phyloP scores from a whole-genome alignment of 1,140 invertebrate species.

The Eubasilissa regina region DNA sequence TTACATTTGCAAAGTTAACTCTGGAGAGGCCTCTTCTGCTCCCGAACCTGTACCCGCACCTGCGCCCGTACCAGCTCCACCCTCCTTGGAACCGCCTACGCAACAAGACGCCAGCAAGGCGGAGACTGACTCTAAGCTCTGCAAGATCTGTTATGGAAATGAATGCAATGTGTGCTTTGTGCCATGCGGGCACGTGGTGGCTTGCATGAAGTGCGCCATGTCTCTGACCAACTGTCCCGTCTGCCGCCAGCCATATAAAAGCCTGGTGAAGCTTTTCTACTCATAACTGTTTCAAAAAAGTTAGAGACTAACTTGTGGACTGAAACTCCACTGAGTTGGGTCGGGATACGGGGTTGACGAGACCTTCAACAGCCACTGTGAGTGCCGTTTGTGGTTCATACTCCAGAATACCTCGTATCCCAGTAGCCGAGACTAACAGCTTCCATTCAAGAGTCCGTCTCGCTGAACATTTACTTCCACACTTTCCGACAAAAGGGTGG shows the following conservation, averaged over 20 bases:
- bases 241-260: slow-evolving; percentile 80
- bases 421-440: no score
- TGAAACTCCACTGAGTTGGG: no score
- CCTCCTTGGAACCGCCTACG: slow-evolving; percentile 2
- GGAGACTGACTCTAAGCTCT: slow-evolving; percentile 66
- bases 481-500: no score
- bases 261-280: slow-evolving; percentile 68
- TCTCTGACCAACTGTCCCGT: slow-evolving; percentile 73
- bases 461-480: no score
- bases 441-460: no score
- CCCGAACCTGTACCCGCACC: neutral
- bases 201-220: slow-evolving; percentile 84
- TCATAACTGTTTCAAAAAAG: slow-evolving; percentile 60
- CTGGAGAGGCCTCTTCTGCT: neutral
- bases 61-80: slow-evolving; percentile 43
- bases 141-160: slow-evolving; percentile 80
- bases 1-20: slow-evolving; percentile 72
- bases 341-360: no score
- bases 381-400: no score
- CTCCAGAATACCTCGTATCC: no score
- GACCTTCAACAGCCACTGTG: no score
- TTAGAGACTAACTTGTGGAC: no score
- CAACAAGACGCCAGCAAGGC: neutral
- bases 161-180: slow-evolving; percentile 90
- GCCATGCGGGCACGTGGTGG: slow-evolving; percentile 88